Evolutionary conservation across 2,888 invertebrate genomes (phyloP).

Genomic region (Pinctada fucata): DNA sequence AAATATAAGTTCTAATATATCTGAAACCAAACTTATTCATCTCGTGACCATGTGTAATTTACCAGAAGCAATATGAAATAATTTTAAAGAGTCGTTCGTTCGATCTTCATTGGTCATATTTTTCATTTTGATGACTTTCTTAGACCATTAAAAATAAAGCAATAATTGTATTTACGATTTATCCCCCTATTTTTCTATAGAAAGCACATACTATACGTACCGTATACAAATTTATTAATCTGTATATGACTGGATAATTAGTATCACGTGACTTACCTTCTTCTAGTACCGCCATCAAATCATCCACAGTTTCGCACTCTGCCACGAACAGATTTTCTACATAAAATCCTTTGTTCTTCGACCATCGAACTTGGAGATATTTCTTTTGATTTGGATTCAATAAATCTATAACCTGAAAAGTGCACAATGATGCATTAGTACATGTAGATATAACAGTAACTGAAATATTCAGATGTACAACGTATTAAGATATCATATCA

Average conservation of each 20-base stretch:
- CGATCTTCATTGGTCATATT: too few species aligned
- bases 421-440: background rate
- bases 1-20: too few species aligned
- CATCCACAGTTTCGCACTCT: conserved; percentile 94
- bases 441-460: background rate
- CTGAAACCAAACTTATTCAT: too few species aligned
- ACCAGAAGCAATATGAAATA: too few species aligned
- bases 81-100: too few species aligned
- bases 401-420: conserved; percentile 90
- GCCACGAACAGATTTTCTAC: conserved; percentile 97
- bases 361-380: conserved; percentile 93
- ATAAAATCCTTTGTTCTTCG: conserved; percentile 92
- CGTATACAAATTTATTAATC: too few species aligned
- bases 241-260: background rate
- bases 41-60: too few species aligned
- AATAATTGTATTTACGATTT: too few species aligned
- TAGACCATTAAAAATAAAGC: too few species aligned
- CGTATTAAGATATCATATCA: background rate
- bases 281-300: conserved; percentile 93
- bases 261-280: conserved; percentile 84
- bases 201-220: too few species aligned
- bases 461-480: background rate
- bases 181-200: too few species aligned
- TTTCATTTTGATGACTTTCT: too few species aligned
- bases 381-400: conserved; percentile 89